A percentile compares a stretch with the other conserved stretches of the same genome.
Evolutionary conservation across 2,113 vertebrate species (phyloP).

Genomic region (Dasyurus viverrinus): DNA sequence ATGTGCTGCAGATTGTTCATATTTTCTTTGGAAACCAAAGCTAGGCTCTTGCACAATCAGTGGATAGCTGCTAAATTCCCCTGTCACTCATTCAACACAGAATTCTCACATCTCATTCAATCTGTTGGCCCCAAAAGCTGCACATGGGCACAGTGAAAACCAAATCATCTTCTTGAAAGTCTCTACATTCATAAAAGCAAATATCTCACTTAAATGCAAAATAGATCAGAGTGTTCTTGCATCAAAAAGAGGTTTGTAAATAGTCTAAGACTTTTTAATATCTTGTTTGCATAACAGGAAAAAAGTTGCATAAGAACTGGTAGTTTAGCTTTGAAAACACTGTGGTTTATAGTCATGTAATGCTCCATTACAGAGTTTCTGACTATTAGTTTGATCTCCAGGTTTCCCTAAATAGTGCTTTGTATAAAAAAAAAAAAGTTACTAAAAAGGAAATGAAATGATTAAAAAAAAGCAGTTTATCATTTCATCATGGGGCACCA

Average conservation of each 20-base stretch:
- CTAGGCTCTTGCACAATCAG: constrained; percentile 53
- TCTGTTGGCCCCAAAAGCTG: constrained; percentile 21
- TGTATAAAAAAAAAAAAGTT: constrained; percentile 48
- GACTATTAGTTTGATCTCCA: constrained; percentile 4
- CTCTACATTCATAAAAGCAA: constrained; percentile 55
- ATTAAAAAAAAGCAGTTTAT: constrained; percentile 43
- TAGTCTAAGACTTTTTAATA: constrained; percentile 36
- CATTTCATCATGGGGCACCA: constrained; percentile 13
- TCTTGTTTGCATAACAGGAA: constrained; percentile 19
- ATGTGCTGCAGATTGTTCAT: constrained; percentile 33
- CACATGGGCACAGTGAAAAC: neutral
- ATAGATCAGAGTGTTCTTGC: constrained; percentile 40
- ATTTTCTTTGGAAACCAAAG: constrained; percentile 67
- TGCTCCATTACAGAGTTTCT: neutral
- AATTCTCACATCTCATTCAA: constrained; percentile 25
- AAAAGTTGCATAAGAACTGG: constrained; percentile 10
- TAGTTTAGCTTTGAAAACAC: neutral
- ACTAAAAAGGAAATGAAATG: constrained; percentile 5
- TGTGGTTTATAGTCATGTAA: neutral
- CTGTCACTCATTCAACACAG: constrained; percentile 14
- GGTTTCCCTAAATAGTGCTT: neutral
- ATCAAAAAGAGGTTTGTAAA: constrained; percentile 68
- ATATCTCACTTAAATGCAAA: constrained; percentile 50
- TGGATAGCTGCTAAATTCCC: constrained; percentile 49
- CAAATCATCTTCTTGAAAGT: constrained; percentile 27